Evolutionary conservation across 1,140 invertebrate species (phyloP).

Genomic region (Ganaspis sp.): DNA sequence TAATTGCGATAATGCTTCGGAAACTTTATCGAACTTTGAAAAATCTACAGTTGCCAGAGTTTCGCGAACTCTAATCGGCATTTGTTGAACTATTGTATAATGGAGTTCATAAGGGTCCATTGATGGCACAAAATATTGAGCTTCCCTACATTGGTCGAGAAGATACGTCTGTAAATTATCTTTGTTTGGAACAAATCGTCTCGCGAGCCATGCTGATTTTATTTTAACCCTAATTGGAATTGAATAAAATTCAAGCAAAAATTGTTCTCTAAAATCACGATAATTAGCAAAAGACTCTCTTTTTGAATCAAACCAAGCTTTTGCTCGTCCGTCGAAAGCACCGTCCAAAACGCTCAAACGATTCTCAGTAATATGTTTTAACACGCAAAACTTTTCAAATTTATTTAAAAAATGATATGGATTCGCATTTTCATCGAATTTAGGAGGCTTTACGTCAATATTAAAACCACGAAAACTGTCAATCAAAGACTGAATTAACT

Average conservation of each 20-base stretch:
- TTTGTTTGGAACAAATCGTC: background rate
- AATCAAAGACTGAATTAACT: background rate
- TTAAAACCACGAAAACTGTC: background rate
- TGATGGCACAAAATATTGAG: background rate
- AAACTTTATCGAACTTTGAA: too few species aligned
- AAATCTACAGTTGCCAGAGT: too few species aligned
- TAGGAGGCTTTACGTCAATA: background rate
- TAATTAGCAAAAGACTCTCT: background rate
- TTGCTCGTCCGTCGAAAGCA: background rate
- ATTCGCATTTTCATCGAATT: background rate
- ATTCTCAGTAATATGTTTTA: background rate
- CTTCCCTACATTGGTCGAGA: background rate
- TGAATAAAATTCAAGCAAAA: background rate
- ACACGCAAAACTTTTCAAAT: background rate
- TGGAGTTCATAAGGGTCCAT: background rate
- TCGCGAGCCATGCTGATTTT: background rate
- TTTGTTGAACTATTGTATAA: background rate
- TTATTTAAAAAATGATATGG: background rate
- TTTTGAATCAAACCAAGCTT: background rate
- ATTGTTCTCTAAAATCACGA: background rate
- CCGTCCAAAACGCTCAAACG: background rate
- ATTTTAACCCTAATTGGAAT: background rate
- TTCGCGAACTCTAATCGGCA: too few species aligned
- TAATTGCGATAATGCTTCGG: too few species aligned
- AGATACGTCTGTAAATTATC: background rate